Evolutionary conservation across 2,797 vertebrate species (phyloP), one percentile per base, ranked within the genome.

Genomic region (Bradypodion pumilum): DNA sequence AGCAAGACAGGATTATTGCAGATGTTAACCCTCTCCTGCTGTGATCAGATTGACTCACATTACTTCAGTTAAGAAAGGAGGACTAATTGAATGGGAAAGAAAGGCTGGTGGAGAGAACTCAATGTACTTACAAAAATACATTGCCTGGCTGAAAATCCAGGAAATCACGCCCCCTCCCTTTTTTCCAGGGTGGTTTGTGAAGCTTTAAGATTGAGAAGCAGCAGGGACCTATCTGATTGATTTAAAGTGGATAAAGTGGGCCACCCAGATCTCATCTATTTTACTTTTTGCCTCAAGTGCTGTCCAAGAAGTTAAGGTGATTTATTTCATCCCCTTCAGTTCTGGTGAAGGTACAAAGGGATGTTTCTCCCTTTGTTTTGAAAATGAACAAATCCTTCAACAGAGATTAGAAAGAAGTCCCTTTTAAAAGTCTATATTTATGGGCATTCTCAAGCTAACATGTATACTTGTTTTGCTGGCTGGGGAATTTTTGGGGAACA

Each of bases 251-350:
- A 79, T 84, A 84, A 84, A 40, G 7, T 42, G 27, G 84, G 42
- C 84, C 84, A 85, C 84, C 84, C 78, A 70, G 65, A 75, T 85
- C 73, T 69, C 78, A 81, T 85, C 78, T 66, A 60, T n/a, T 35
- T 62, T 46, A 40, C 63, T 49, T 32, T 59, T 77, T 49, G 62
- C 77, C 70, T 85, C 27, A 65, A 56, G 46, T 74, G 77, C 68
- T 49, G 42, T 65, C 23, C 68, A 59, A 32, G 66, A 84, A 46
- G 82, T 69, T 52, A 79, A 59, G 62, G 73, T 73, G 49, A 76
- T 83, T 76, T 76, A 68, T 83, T 82, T 66, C 37, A 65, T 59
- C 46, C 49, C 13, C 12, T 59, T 69, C 65, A 68, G 65, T 7
- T 15, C 35, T 78, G 60, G 75, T 44, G 29, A 72, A 23, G 52